A percentile compares a stretch with the other conserved stretches of the same genome.
These are phyloP conservation scores for Aurelia sp. DNA, from an alignment of 30 jellyfish, hydroid and myxozoan species.

Conservation along the genomic window DNA sequence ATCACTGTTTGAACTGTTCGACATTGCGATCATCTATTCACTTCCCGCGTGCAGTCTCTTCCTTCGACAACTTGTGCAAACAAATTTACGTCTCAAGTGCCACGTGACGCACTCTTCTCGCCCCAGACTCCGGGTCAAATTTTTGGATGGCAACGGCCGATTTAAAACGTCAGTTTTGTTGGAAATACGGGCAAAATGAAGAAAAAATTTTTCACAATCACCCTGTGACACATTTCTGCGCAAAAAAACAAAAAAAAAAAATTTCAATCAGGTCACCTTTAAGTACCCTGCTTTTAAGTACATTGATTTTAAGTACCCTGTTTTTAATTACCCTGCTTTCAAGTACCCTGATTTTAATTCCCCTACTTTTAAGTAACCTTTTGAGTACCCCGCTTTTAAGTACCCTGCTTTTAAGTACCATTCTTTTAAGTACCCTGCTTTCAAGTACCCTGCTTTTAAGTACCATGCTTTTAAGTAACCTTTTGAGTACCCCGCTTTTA, in stretches of 20 bases:
- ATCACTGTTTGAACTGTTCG: constrained; percentile 14
- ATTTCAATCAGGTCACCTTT: too few relatives aligned
- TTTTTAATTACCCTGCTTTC: too few relatives aligned
- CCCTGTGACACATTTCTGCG: background rate
- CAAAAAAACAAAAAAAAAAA: background rate
- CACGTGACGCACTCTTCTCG: constrained; percentile 25
- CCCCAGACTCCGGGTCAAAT: constrained; percentile 22
- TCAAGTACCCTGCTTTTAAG: too few relatives aligned
- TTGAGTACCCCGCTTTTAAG: too few relatives aligned
- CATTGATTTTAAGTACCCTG: too few relatives aligned
- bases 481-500: too few relatives aligned
- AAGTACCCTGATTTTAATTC: too few relatives aligned
- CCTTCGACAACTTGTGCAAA: background rate
- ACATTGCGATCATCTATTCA: background rate
- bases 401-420: too few relatives aligned
- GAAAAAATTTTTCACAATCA: background rate
- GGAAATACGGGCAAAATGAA: background rate
- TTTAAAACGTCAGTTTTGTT: constrained; percentile 1
- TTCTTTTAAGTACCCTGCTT: too few relatives aligned
- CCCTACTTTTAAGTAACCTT: too few relatives aligned
- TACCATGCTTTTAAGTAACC: too few relatives aligned
- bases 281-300: too few relatives aligned
- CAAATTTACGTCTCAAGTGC: constrained; percentile 9
- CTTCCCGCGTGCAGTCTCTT: background rate
- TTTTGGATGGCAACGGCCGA: background rate